These are phyloP conservation scores for Drosophila borealis DNA, from an alignment of 2,888 invertebrate genomes.

Conservation along the genomic window DNA sequence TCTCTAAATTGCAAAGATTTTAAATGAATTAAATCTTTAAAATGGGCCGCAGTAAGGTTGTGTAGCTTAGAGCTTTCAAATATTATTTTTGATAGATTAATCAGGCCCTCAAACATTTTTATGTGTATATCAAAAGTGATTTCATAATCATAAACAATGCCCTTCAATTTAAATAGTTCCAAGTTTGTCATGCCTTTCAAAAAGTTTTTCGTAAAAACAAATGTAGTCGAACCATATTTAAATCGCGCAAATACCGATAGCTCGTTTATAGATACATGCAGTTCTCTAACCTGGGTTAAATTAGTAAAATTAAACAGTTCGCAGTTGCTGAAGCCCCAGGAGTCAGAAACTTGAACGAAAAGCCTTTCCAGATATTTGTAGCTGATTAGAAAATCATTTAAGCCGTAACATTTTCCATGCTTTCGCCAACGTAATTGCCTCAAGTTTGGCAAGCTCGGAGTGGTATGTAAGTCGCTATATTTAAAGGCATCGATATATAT, in stretches of 20 bases:
- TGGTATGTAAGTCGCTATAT: not conserved
- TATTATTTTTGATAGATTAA: not conserved
- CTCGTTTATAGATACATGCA: not conserved
- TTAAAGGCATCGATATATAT: not conserved
- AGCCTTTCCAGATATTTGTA: not conserved
- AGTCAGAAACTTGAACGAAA: not conserved
- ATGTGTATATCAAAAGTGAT: not conserved
- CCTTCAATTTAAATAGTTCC: not conserved
- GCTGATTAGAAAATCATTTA: not conserved
- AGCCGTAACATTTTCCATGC: not conserved
- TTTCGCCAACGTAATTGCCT: not conserved
- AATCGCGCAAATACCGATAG: not conserved
- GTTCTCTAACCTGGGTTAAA: not conserved
- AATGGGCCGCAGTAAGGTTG: not conserved
- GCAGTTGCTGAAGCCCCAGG: not conserved
- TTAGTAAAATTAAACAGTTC: not conserved
- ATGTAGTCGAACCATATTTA: not conserved
- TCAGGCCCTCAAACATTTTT: not conserved
- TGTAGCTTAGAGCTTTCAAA: not conserved
- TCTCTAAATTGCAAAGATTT: fast-evolving
- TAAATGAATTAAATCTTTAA: not conserved
- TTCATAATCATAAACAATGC: fast-evolving
- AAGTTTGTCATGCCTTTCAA: not conserved
- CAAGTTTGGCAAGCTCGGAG: not conserved
- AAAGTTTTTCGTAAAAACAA: not conserved